phyloP scores from a whole-genome alignment of 2,888 invertebrate species.

The Holacanthella duospinosa region DNA sequence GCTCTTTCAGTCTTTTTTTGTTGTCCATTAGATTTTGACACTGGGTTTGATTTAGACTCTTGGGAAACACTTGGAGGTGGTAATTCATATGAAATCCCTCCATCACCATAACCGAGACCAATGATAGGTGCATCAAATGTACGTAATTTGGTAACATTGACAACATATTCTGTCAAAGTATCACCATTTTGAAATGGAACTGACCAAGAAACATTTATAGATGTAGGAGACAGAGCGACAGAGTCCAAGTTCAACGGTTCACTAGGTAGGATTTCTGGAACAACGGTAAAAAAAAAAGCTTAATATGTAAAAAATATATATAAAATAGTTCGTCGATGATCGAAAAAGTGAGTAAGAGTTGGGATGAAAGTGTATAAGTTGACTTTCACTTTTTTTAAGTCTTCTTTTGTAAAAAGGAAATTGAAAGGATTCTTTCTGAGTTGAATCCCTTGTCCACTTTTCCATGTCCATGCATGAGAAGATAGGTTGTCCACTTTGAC shows the following conservation, averaged over 20 bases:
- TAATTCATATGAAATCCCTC: neutral
- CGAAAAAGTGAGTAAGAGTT: neutral
- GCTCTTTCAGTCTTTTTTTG: neutral
- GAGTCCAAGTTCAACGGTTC: constrained; percentile 61
- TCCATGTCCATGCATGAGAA: constrained; percentile 4
- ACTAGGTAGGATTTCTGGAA: constrained; percentile 60
- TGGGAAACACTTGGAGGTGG: neutral
- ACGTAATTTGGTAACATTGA: constrained; percentile 61
- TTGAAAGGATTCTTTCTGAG: constrained; percentile 5
- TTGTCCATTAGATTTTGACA: neutral
- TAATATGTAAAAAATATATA: neutral
- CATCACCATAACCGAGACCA: constrained; percentile 27
- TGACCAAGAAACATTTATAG: constrained; percentile 60
- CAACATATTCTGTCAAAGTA: constrained; percentile 54
- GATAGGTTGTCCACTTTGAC: neutral
- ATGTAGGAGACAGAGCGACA: constrained; percentile 60
- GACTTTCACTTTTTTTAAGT: constrained; percentile 7
- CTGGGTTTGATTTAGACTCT: neutral
- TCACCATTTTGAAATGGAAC: constrained; percentile 55
- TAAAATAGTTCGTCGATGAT: neutral
- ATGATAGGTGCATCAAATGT: constrained; percentile 50
- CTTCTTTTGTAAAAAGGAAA: neutral
- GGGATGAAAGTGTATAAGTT: neutral
- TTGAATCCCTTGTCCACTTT: neutral
- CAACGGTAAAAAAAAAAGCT: constrained; percentile 6